Evolutionary conservation across 2,888 invertebrate genomes (phyloP), one percentile per base, ranked within the genome.

Genomic region (Nasonovia ribisnigri): DNA sequence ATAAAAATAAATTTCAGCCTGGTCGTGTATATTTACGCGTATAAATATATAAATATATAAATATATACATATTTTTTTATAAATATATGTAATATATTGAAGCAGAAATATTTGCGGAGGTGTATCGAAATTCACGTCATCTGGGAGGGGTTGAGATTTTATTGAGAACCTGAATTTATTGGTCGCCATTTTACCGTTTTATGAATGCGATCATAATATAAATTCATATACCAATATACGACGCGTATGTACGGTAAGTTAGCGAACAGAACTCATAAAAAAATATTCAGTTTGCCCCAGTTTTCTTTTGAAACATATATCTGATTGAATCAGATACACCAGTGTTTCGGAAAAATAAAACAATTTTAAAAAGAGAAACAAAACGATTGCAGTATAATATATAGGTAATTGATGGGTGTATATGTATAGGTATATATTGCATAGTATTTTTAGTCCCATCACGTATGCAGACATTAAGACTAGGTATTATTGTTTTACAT

Each of bases 121-220:
- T 92, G 88, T 88, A 92, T 88, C 67, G 42, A 88, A 88, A 92
- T 88, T 67, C 43, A 42, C 88, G 92, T 92, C 92, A 92, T 92
- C 92, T 88, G 67, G 88, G 60, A 77, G 48, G 43, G 77, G 46
- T 46, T 20, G 46, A 51, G 51, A 54, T 88, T 92, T 92, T 92
- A 92, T 92, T 92, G 92, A 92, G 51, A 88, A 88, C 54, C 77
- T n/a, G 88, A 77, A 92, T 92, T 92, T 92, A 92, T 92, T 77
- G 92, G 88, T 77, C 43, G 88, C 67, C 51, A 46, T 84, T 84
- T 51, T 84, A 29, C 42, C 16, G 10, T 86, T 87, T 92, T 92
- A 92, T 87, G 92, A 88, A 92, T 92, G 51, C 5, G 42, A 42
- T 88, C 51, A 51, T 54, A 88, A 54, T 88, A 92, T 88, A 88